Evolutionary conservation across 2,797 vertebrate genomes (phyloP).

Genomic region (Hippopotamyrus pictus): DNA sequence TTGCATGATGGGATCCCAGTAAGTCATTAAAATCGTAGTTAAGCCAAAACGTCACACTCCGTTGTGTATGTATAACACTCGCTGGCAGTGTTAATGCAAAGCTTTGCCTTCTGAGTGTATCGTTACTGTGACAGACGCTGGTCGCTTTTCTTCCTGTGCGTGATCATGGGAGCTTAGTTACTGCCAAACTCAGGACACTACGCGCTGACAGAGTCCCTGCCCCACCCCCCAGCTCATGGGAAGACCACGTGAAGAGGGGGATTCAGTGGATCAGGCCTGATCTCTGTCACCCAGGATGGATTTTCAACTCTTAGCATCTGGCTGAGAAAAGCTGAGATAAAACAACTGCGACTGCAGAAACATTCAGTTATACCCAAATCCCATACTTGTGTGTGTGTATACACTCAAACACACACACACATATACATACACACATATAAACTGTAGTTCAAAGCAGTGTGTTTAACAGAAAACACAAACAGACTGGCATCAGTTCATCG

Average conservation of each 20-base stretch:
- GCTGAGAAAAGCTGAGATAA: neutral
- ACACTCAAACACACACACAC: neutral
- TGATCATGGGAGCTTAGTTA: neutral
- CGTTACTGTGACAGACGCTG: neutral
- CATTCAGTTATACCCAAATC: neutral
- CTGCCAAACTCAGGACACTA: neutral
- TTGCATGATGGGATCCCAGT: neutral
- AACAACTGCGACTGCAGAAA: neutral
- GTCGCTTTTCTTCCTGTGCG: neutral
- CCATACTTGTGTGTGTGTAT: neutral
- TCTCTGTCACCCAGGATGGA: neutral
- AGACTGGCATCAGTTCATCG: conserved; percentile 5
- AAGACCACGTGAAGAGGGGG: neutral
- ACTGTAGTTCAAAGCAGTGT: neutral
- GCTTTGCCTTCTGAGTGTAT: neutral
- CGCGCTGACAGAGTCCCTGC: neutral
- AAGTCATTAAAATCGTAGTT: neutral
- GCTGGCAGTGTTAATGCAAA: neutral
- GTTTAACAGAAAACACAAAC: conserved; percentile 21
- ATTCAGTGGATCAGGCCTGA: neutral
- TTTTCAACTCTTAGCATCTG: neutral
- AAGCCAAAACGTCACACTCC: neutral
- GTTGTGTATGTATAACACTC: neutral
- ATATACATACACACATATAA: neutral
- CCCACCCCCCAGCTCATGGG: neutral